phyloP scores from a whole-genome alignment of 1,140 invertebrate species.

The Ridgeia piscesae region DNA sequence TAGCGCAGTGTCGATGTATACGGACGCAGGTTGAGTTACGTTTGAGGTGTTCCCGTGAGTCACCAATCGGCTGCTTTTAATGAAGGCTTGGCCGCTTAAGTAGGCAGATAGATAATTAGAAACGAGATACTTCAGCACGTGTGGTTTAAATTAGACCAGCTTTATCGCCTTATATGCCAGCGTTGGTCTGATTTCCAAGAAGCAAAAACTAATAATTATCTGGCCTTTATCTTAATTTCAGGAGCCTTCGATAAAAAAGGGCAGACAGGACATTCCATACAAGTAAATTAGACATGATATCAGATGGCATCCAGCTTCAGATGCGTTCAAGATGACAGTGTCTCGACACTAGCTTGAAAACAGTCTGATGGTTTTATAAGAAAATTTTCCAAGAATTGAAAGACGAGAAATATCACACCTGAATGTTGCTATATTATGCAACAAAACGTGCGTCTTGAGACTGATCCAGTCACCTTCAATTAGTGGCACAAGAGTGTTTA shows the following conservation, averaged over 20 bases:
- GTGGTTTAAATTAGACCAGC: not conserved
- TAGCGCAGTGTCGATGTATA: not conserved
- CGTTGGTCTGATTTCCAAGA: not conserved
- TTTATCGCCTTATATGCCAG: not conserved
- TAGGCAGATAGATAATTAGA: constrained; percentile 2
- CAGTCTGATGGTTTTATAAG: not conserved
- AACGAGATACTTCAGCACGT: not conserved
- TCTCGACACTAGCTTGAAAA: not conserved
- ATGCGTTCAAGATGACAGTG: not conserved
- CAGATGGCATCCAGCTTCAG: not conserved
- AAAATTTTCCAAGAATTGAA: not conserved
- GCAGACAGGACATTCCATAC: not conserved
- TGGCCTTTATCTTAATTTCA: not conserved
- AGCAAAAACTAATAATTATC: not conserved
- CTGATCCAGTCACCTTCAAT: not conserved
- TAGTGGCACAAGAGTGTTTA: not conserved
- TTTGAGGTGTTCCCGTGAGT: not conserved
- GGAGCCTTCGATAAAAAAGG: not conserved
- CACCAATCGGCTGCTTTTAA: not conserved
- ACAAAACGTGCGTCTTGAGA: not conserved
- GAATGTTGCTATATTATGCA: not conserved
- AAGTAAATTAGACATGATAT: not conserved
- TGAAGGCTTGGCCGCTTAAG: not conserved
- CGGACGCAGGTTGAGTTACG: not conserved
- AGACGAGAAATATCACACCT: not conserved